phyloP scores from a whole-genome alignment of 2,797 vertebrate genomes.

The Catamblyrhynchus diadema region DNA sequence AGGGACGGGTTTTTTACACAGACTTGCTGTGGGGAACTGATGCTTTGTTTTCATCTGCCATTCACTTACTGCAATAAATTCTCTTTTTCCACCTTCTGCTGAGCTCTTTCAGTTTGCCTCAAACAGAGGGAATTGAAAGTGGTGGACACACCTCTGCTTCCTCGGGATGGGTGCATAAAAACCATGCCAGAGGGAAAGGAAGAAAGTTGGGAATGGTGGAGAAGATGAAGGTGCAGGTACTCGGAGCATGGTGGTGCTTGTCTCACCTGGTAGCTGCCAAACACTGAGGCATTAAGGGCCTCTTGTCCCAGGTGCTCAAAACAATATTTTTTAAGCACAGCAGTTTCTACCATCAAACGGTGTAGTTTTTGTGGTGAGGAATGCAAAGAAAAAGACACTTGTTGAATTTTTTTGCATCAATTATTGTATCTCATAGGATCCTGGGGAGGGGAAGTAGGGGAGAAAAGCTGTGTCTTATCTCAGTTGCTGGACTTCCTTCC shows the following conservation, averaged over 20 bases:
- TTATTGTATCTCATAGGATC: neutral
- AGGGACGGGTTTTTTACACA: neutral
- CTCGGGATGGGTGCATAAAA: neutral
- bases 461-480: neutral
- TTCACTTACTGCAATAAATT: neutral
- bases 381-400: neutral
- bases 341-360: neutral
- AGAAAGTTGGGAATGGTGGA: neutral
- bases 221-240: neutral
- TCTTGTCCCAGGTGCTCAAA: neutral
- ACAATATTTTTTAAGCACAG: neutral
- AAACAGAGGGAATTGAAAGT: neutral
- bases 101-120: neutral
- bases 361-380: neutral
- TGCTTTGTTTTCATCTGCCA: neutral
- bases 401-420: neutral
- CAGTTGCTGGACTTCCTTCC: neutral
- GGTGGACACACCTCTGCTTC: rapidly evolving
- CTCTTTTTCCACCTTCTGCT: neutral
- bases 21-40: neutral
- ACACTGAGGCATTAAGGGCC: neutral
- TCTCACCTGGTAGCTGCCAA: neutral
- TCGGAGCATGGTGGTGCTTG: neutral
- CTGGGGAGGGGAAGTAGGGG: neutral
- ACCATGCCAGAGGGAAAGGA: neutral